A percentile compares a stretch with the other conserved stretches of the same genome.
Conservation (phyloP, 2,113 vertebrate genomes). For the Burhinus bistriatus region DNA sequence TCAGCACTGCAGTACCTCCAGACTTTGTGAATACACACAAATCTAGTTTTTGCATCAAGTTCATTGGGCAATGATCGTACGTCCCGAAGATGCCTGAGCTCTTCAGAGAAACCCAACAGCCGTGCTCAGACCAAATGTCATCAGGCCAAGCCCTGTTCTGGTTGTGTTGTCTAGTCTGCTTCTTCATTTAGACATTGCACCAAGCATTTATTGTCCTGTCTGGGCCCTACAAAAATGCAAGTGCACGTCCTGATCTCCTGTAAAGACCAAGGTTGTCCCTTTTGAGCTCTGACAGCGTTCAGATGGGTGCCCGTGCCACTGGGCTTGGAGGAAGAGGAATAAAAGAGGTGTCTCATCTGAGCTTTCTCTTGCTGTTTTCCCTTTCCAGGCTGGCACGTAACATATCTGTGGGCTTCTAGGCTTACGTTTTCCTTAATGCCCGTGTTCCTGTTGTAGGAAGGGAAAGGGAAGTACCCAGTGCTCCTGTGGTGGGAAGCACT, state of each 20-base stretch:
- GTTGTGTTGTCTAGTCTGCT: neutral
- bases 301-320: accelerated
- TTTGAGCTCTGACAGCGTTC: neutral
- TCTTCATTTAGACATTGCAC: neutral
- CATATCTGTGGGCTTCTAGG: accelerated
- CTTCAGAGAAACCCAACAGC: neutral
- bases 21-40: neutral
- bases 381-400: neutral
- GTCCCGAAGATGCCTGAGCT: neutral
- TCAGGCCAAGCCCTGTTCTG: neutral
- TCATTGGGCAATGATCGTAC: neutral
- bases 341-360: neutral
- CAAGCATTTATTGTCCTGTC: neutral
- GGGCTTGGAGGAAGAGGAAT: neutral
- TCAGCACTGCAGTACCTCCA: neutral
- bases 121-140: neutral
- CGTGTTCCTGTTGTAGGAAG: neutral
- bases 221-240: neutral
- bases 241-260: neutral
- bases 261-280: neutral
- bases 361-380: neutral
- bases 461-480: neutral
- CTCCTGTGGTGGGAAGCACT: neutral
- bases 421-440: neutral
- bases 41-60: neutral